Percentiles rank a stretch among this genome's conserved stretches.
These are phyloP conservation scores for Huso huso DNA, from an alignment of 2,797 vertebrate species.

Conservation along the genomic window DNA sequence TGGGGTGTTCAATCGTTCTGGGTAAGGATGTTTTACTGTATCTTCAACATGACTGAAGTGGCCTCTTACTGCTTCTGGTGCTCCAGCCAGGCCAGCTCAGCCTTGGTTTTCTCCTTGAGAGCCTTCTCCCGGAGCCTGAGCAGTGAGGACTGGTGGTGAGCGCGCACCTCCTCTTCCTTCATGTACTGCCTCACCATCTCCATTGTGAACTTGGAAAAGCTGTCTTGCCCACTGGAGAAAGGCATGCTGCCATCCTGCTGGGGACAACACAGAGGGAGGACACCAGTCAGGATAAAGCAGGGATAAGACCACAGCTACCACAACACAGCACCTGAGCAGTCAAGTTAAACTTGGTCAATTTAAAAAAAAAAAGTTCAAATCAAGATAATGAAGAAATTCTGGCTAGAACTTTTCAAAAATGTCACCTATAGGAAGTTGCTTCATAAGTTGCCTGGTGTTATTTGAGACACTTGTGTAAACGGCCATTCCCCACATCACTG, in stretches of 20 bases:
- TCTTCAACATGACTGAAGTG: background rate
- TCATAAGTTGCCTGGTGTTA: too few species aligned
- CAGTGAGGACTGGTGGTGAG: constrained; percentile 89
- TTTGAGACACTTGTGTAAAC: too few species aligned
- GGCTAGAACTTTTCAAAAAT: too few species aligned
- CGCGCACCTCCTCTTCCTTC: constrained; percentile 91
- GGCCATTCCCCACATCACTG: too few species aligned
- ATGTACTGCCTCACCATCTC: constrained; percentile 97
- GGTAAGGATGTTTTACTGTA: background rate
- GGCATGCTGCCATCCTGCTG: constrained; percentile 70
- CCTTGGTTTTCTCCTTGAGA: constrained; percentile 86
- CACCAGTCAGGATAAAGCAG: too few species aligned
- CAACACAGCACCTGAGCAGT: too few species aligned
- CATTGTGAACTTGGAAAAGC: constrained; percentile 95
- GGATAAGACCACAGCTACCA: too few species aligned
- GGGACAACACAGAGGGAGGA: background rate
- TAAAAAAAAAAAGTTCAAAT: too few species aligned
- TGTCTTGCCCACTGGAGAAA: constrained; percentile 85
- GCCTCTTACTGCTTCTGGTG: constrained; percentile 78
- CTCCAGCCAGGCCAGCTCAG: constrained; percentile 92
- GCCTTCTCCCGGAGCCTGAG: constrained; percentile 88
- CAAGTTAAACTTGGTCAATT: too few species aligned
- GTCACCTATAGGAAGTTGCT: too few species aligned
- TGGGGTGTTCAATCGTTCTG: too few species aligned
- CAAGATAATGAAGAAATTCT: too few species aligned